Evolutionary conservation across 2,113 vertebrate genomes (phyloP), one percentile per base, ranked within the genome.

Genomic region (Gasterosteus nipponicus): DNA sequence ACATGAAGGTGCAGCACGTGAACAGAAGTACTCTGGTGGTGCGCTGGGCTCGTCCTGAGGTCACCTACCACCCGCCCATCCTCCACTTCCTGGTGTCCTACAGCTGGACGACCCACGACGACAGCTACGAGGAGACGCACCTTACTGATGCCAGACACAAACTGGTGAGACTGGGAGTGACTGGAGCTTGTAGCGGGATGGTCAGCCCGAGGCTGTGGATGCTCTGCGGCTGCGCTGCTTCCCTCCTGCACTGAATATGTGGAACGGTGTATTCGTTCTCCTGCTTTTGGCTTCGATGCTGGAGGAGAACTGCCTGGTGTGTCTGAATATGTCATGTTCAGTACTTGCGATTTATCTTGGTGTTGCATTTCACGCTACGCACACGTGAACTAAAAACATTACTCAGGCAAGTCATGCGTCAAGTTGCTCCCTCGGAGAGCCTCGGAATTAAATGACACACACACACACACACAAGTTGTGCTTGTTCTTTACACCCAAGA

Each of bases 21-120:
- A 99, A 98, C 86, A 91, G 92, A 89, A 97, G 97, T 0, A 95
- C 97, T 0, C 92, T 99, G 71, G 92, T 97, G 78, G 96, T 99
- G 29, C 96, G 96, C 77, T 99, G 98, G 98, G 95, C 96, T 57
- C 96, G 92, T 26, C 97, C 98, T 0, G 96, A 97, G 91, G 92
- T 92, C 80, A 92, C 95, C 92, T 99, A 99, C 91, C 96, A 98
- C 75, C 97, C 97, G 0, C 98, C 98, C 0, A 97, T 99, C 91
- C 95, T 97, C 88, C 97, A 96, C 92, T 99, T 97, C 92, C 94
- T 97, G 93, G 95, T 99, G 86, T 99, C 97, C 56, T 99, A 99
- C 85, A 99, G 98, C 93, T 99, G 98, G 98, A 96, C 96, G 61
- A 96, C 96, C 92, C 97, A 99, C 0, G 97, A 99, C 53, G 96